Conservation (phyloP, 2,797 vertebrate genomes). For the Botia kubotai region DNA sequence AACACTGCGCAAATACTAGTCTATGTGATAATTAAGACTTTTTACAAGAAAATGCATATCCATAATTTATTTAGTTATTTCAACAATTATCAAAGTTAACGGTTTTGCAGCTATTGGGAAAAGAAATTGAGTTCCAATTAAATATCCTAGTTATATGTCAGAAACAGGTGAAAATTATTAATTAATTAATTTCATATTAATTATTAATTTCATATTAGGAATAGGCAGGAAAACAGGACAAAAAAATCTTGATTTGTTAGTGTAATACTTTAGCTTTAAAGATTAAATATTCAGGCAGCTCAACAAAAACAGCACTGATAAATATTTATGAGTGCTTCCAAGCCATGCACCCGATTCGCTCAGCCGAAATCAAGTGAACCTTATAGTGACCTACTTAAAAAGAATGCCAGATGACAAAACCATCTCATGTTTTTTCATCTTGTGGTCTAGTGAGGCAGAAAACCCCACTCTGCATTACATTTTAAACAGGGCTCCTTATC, state of each 20-base stretch:
- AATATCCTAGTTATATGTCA: slow-evolving; percentile 64
- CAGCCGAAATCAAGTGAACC: slow-evolving; percentile 77
- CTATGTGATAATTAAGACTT: slow-evolving; percentile 63
- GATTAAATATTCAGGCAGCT: slow-evolving; percentile 48
- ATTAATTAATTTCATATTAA: slow-evolving; percentile 9
- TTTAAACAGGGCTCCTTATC: slow-evolving; percentile 64
- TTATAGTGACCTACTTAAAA: slow-evolving; percentile 79
- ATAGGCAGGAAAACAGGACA: background rate
- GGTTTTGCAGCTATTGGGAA: slow-evolving; percentile 63
- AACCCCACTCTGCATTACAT: slow-evolving; percentile 58
- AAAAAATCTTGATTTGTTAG: slow-evolving; percentile 25
- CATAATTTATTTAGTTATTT: slow-evolving; percentile 66
- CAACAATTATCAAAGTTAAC: slow-evolving; percentile 71
- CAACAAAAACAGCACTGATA: slow-evolving; percentile 64
- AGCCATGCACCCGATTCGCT: slow-evolving; percentile 69
- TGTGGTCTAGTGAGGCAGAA: slow-evolving; percentile 71
- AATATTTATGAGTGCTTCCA: slow-evolving; percentile 77
- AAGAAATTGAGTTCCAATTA: slow-evolving; percentile 66
- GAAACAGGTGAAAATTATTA: slow-evolving; percentile 52
- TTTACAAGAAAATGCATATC: slow-evolving; percentile 64
- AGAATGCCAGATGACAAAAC: slow-evolving; percentile 70
- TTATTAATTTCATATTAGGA: slow-evolving; percentile 7
- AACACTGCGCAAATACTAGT: background rate
- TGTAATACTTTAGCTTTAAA: slow-evolving; percentile 56
- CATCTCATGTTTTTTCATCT: slow-evolving; percentile 61